phyloP scores from a whole-genome alignment of 2,888 invertebrate genomes.

The Synergus itoensis region DNA sequence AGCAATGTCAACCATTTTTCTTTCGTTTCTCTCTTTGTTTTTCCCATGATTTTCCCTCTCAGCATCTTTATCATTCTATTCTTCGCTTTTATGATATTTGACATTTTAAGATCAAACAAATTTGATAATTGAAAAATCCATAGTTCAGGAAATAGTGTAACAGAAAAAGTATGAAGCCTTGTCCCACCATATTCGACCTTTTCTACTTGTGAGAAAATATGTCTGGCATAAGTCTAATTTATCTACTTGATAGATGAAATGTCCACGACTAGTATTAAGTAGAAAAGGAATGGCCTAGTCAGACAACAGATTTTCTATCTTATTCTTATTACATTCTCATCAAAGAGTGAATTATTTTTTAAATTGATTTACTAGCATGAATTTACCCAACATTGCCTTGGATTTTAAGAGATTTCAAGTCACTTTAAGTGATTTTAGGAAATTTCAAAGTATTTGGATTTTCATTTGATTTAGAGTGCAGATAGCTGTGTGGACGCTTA shows the following conservation, averaged over 20 bases:
- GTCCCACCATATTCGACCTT: neutral
- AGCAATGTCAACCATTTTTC: conserved; percentile 60
- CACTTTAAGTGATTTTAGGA: no score
- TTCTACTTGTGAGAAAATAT: neutral
- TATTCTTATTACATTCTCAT: no score
- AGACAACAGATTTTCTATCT: neutral
- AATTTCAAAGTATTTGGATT: no score
- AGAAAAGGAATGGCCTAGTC: neutral
- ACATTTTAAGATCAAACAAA: no score
- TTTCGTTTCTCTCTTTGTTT: conserved; percentile 54
- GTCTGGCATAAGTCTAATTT: neutral
- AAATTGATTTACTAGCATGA: neutral
- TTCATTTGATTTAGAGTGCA: no score
- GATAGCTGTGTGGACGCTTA: no score
- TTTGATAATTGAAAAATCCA: no score
- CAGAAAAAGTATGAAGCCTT: neutral
- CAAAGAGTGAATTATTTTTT: no score
- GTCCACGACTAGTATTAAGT: neutral
- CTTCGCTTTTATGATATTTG: neutral
- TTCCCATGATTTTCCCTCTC: conserved; percentile 44
- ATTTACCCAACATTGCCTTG: no score
- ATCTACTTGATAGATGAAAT: neutral
- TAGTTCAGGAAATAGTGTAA: no score
- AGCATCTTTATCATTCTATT: neutral
- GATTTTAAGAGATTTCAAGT: no score